Evolutionary conservation across 2,797 vertebrate genomes (phyloP), one percentile per base, ranked within the genome.

Genomic region (Poecilia gillii): DNA sequence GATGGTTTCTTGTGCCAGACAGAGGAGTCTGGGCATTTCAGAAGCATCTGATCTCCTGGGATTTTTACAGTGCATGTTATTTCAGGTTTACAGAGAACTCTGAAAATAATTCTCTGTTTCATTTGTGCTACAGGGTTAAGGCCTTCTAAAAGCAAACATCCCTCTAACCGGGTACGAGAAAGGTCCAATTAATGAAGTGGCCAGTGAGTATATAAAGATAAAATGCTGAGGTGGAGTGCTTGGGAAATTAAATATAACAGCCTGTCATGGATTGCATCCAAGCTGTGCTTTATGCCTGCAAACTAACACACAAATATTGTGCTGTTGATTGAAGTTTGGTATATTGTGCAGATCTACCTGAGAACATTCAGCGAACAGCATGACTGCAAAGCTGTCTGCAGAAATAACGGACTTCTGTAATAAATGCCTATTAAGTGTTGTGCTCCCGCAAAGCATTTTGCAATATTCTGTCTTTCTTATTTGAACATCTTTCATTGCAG

Each of bases 401-500:
- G 36, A 68, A 68, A 68, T 5, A 68, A 68, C 4, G 0, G 55
- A 83, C 81, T 88, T 81, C 85, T 83, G 84, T 36, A 87, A 77
- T 78, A 74, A 39, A 73, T 80, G 1, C 87, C 85, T 87, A 89
- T 85, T 89, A 76, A 68, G 8, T 25, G 36, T 39, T 39, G 64
- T 68, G 74, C 89, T 83, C 83, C 79, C 85, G 86, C 81, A 74
- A 77, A 71, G 41, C 76, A 82, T 86, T 73, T 84, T 75, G 45
- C 84, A 57, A 62, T 76, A 77, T 81, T 85, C 79, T n/a, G 81
- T 84, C 77, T 88, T 89, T 90, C 77, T 87, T 87, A 86, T 82
- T 91, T 81, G 85, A 91, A 91, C 94, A 92, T 89, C 90, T 94
- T 94, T 95, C 93, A 94, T 95, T 91, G 92, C 86, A 89, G 76